A percentile compares a stretch with the other conserved stretches of the same genome.
phyloP scores from a whole-genome alignment of 2,888 invertebrate species.

The Quadriops clusia region DNA sequence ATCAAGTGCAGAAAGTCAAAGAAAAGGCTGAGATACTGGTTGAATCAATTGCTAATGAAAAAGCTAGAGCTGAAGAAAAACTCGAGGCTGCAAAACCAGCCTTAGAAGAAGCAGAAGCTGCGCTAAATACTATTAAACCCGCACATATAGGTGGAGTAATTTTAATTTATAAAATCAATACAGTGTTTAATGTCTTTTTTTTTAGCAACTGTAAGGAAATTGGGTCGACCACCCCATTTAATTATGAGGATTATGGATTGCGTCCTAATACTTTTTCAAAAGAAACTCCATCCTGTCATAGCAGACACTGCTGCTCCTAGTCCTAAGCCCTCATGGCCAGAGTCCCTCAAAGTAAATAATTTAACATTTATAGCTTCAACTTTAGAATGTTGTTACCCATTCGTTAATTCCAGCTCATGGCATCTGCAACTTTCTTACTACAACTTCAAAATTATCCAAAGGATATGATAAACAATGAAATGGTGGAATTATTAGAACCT shows the following conservation, averaged over 20 bases:
- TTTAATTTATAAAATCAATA: neutral
- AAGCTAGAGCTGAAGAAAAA: constrained; percentile 82
- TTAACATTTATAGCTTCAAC: constrained; percentile 1
- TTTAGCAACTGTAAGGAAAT: constrained; percentile 73
- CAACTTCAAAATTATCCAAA: constrained; percentile 92
- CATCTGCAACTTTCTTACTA: constrained; percentile 81
- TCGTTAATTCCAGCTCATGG: constrained; percentile 67
- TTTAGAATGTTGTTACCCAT: neutral
- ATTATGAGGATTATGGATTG: constrained; percentile 99
- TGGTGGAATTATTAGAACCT: constrained; percentile 84
- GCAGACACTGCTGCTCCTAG: constrained; percentile 72
- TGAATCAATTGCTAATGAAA: constrained; percentile 77
- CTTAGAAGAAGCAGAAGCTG: constrained; percentile 87
- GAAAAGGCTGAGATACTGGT: constrained; percentile 89
- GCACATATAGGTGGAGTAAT: constrained; percentile 84
- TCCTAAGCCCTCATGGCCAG: constrained; percentile 92
- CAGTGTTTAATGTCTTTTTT: constrained; percentile 8
- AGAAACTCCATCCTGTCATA: constrained; percentile 70
- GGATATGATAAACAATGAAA: constrained; percentile 93
- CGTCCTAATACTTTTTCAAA: constrained; percentile 84
- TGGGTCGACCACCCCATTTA: constrained; percentile 89
- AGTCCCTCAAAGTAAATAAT: constrained; percentile 68
- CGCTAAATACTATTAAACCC: constrained; percentile 91
- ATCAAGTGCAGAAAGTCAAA: constrained; percentile 90
- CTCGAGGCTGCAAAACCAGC: constrained; percentile 93